These are phyloP conservation scores for Hippocampus mohnikei DNA, from an alignment of 2,113 vertebrate genomes.

Conservation along the genomic window DNA sequence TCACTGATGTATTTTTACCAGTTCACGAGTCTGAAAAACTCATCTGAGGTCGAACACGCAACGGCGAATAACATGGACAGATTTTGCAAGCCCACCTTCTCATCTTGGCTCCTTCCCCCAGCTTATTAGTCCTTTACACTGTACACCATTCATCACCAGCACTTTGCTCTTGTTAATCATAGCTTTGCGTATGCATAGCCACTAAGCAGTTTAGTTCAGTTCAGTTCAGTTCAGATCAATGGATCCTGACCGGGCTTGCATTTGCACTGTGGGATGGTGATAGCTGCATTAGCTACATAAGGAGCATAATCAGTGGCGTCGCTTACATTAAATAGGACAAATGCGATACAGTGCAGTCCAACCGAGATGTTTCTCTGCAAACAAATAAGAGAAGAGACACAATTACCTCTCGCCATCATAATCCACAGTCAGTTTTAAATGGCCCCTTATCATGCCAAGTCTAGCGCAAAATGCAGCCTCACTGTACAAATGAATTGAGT, in stretches of 20 bases:
- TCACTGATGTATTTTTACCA: constrained; percentile 6
- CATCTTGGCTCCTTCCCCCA: neutral
- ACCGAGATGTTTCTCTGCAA: neutral
- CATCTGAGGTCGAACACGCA: neutral
- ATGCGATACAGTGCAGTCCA: neutral
- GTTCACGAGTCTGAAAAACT: neutral
- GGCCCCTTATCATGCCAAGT: no score
- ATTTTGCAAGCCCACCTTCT: neutral
- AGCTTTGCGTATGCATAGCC: neutral
- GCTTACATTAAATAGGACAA: neutral
- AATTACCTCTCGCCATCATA: neutral
- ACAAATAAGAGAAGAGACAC: neutral
- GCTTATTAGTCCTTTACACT: constrained; percentile 3
- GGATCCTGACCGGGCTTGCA: neutral
- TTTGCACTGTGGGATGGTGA: neutral
- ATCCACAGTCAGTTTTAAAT: no score
- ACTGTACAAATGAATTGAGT: no score
- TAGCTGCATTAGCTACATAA: neutral
- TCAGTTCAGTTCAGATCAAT: neutral
- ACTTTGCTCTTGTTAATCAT: constrained; percentile 5
- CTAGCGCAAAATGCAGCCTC: no score
- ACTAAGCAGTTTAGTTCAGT: neutral
- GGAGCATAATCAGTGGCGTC: neutral
- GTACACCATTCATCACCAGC: neutral
- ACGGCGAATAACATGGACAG: constrained; percentile 4